Conservation (phyloP, 2,888 invertebrate species). For the Hybos culiciformis region DNA sequence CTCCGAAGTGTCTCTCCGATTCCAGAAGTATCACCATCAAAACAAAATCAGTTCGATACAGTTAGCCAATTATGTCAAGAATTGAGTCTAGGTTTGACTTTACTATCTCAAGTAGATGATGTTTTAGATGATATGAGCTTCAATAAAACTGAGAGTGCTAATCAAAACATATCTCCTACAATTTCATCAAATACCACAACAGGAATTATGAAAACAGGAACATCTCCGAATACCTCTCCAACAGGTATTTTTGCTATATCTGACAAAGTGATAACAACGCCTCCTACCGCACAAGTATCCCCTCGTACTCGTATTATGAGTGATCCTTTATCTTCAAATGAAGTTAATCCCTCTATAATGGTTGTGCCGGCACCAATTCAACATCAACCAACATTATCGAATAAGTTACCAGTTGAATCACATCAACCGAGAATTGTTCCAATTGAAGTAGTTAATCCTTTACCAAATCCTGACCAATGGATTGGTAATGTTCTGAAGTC, state of each 20-base stretch:
- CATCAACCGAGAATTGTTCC: conserved; percentile 18
- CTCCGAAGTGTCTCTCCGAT: conserved; percentile 55
- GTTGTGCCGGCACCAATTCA: conserved; percentile 44
- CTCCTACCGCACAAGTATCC: conserved; percentile 37
- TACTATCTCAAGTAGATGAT: conserved; percentile 45
- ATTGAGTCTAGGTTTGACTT: conserved; percentile 52
- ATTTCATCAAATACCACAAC: conserved; percentile 5
- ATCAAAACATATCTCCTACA: conserved; percentile 37
- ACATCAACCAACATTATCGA: conserved; percentile 16
- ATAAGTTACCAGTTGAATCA: conserved; percentile 4
- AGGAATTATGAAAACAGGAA: conserved; percentile 5
- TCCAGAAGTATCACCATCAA: conserved; percentile 55
- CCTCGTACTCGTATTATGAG: conserved; percentile 45
- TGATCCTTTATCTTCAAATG: conserved; percentile 54
- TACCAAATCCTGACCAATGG: conserved; percentile 76
- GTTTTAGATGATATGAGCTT: conserved; percentile 41
- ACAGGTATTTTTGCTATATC: background rate
- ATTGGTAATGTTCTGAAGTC: conserved; percentile 56
- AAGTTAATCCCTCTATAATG: conserved; percentile 38
- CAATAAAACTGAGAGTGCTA: conserved; percentile 41
- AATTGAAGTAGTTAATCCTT: conserved; percentile 35
- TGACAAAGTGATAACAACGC: conserved; percentile 10
- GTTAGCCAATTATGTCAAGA: conserved; percentile 64
- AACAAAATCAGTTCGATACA: conserved; percentile 34
- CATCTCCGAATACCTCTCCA: conserved; percentile 2